Base-by-base conservation (phyloP, 2,888 invertebrate species). In the Rosalia funebris region DNA sequence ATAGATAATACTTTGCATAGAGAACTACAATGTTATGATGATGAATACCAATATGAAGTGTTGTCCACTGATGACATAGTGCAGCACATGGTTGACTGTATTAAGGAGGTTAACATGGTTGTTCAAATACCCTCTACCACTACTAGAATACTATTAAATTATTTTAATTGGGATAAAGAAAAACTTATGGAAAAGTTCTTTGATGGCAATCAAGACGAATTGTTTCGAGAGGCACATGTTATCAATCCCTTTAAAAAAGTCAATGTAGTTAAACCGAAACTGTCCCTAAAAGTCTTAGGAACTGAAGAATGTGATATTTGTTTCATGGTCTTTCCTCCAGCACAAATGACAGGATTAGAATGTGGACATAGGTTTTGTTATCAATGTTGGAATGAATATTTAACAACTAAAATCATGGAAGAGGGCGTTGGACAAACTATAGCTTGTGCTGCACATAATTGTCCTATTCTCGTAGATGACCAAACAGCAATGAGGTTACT, bases 91-190 rank as follows among this genome's bases (percentile, higher is more conserved):
- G 91, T 93, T 60, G 96, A 97, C 82, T 94, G 92, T 80, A 98
- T 98, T 78, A 92, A 92, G 83, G 98, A 98, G 83, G 98, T 98
- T 74, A 98, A 96, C 83, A 91, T 89, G 69, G 95, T 98, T 73
- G 92, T 98, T 74, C 93, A 96, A 91, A 90, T 95, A 79, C 91
- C 93, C 64, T 89, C 91, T 57, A 93, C 94, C 50, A 92, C 92
- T 55, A 96, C 94, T 68, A 88, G 98, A 76, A 97, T 98, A 82
- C 86, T 99, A 73, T 85, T 99, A 73, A 97, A 98, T 84, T 96
- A 98, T 81, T 99, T 96, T 82, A 95, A 96, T 86, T 99, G 99
- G 99, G 98, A 99, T 82, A 98, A 96, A 83, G 98, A 98, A 81
- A 97, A 97, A 82, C 85, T 99, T 63, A 93, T 98, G 91, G 99